These are phyloP conservation scores for Mesocricetus auratus DNA, from an alignment of 2,113 vertebrate genomes.

Conservation along the genomic window DNA sequence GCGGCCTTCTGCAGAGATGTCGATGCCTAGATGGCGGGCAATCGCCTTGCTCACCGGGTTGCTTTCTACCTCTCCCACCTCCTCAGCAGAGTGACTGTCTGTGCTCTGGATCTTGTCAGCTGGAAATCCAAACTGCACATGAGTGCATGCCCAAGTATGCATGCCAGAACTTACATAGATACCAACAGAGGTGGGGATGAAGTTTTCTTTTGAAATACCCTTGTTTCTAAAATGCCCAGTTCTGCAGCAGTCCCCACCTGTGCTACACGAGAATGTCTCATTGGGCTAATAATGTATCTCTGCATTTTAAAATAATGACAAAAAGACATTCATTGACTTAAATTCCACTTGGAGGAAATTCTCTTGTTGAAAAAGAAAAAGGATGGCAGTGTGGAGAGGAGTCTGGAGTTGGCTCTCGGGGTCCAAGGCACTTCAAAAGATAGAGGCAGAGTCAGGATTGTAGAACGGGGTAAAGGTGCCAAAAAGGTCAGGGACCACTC, in stretches of 20 bases:
- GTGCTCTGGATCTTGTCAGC: constrained; percentile 76
- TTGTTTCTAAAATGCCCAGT: background rate
- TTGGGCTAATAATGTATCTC: constrained; percentile 14
- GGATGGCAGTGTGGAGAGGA: background rate
- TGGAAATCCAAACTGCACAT: background rate
- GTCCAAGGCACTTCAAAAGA: background rate
- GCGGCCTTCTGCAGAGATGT: constrained; percentile 83
- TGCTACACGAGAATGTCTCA: background rate
- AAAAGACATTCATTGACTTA: background rate
- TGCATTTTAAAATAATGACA: background rate
- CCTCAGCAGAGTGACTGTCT: constrained; percentile 63
- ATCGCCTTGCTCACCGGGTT: constrained; percentile 88
- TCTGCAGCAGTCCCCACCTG: background rate
- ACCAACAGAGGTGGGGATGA: background rate
- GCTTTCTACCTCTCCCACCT: constrained; percentile 83
- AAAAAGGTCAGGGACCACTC: background rate
- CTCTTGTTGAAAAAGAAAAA: constrained; percentile 18
- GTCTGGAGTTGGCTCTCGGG: background rate
- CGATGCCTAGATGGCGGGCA: constrained; percentile 86
- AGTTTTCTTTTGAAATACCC: background rate
- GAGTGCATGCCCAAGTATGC: background rate
- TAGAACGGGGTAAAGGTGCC: background rate
- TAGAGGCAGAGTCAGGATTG: background rate
- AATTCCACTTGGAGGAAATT: background rate
- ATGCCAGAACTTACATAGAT: background rate